Conservation (phyloP, 2,797 vertebrate genomes). For the Microctenopoma steveboyesi region DNA sequence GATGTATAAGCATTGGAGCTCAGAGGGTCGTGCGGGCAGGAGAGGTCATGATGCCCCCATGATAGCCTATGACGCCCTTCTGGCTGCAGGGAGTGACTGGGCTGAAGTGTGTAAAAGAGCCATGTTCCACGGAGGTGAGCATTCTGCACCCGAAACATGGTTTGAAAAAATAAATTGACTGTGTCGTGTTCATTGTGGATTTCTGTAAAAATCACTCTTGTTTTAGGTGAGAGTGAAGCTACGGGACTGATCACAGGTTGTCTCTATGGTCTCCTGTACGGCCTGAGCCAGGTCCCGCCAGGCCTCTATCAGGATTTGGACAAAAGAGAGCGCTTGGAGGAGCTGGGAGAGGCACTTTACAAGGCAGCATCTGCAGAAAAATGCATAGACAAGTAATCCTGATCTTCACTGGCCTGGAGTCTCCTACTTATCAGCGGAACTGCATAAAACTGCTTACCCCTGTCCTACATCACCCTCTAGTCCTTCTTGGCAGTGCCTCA, state of each 20-base stretch:
- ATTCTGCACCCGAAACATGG: neutral
- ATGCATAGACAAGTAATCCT: slow-evolving; percentile 93
- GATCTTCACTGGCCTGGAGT: slow-evolving; percentile 61
- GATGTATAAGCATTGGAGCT: slow-evolving; percentile 96
- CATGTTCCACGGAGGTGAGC: slow-evolving; percentile 95
- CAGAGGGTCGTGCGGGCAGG: slow-evolving; percentile 90
- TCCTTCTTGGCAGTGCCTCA: slow-evolving; percentile 22
- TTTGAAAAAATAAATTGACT: neutral
- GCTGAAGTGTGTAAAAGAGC: slow-evolving; percentile 90
- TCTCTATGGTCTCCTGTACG: slow-evolving; percentile 91
- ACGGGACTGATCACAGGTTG: slow-evolving; percentile 93
- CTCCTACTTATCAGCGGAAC: slow-evolving; percentile 62
- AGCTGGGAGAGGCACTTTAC: slow-evolving; percentile 88
- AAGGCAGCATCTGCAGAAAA: slow-evolving; percentile 90
- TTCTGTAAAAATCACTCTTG: slow-evolving; percentile 20
- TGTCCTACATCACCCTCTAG: slow-evolving; percentile 29
- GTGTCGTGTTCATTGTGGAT: neutral
- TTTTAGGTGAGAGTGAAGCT: slow-evolving; percentile 90
- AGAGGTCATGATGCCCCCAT: slow-evolving; percentile 96
- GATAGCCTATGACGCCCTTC: slow-evolving; percentile 96
- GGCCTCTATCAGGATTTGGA: slow-evolving; percentile 90
- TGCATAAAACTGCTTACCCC: slow-evolving; percentile 54
- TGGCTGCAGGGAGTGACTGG: slow-evolving; percentile 90
- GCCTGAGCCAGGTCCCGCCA: slow-evolving; percentile 85
- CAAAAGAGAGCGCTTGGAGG: slow-evolving; percentile 86